A percentile compares a stretch with the other conserved stretches of the same genome.
These are phyloP conservation scores for Pseudopleuronectes americanus DNA, from an alignment of 2,797 vertebrate species.

Conservation along the genomic window DNA sequence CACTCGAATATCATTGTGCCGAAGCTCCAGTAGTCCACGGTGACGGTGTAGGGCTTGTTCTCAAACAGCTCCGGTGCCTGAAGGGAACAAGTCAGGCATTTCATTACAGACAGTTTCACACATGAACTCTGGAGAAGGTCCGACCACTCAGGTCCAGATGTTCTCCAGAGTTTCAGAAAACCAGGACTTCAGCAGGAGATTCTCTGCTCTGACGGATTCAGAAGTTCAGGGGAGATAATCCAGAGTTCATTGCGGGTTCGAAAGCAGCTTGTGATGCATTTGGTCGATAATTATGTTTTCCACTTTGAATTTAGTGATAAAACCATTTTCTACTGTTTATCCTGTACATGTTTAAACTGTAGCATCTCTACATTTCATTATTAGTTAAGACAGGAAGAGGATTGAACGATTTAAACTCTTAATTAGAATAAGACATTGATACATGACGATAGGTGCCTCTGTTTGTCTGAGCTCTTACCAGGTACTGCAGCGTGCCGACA, in stretches of 20 bases:
- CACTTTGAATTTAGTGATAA: too few relatives aligned
- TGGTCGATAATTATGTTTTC: background rate
- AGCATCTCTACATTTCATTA: background rate
- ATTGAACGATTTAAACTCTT: background rate
- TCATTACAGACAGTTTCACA: background rate
- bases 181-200: too few relatives aligned
- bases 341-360: background rate
- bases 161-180: too few relatives aligned
- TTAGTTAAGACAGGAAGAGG: background rate
- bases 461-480: slow-evolving; percentile 76
- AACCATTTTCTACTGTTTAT: background rate
- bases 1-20: slow-evolving; percentile 98
- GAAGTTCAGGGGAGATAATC: too few relatives aligned
- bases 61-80: slow-evolving; percentile 99
- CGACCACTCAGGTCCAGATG: too few relatives aligned
- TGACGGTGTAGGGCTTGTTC: slow-evolving; percentile 94
- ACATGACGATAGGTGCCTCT: background rate
- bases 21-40: slow-evolving; percentile 99
- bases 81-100: background rate
- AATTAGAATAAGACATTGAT: background rate
- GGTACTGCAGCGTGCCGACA: slow-evolving; percentile 95
- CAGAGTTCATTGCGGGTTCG: too few relatives aligned
- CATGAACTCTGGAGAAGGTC: too few relatives aligned
- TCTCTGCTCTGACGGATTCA: too few relatives aligned
- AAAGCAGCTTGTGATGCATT: background rate